A percentile compares a stretch with the other conserved stretches of the same genome.
Evolutionary conservation across 2,113 vertebrate genomes (phyloP).

Genomic region (Pampusana beccarii): DNA sequence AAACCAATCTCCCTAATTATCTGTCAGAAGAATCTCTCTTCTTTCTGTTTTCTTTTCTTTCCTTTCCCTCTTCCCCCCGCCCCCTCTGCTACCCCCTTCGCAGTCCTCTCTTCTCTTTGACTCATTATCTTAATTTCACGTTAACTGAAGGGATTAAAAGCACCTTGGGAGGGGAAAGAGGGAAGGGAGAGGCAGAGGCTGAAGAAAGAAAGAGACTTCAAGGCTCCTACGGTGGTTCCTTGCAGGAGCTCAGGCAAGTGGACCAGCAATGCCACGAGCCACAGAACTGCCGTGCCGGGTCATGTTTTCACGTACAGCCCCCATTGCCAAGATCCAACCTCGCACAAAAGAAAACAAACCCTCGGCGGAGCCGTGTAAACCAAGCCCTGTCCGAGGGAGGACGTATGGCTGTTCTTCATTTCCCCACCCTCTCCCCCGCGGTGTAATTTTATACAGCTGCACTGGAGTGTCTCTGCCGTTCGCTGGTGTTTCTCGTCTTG

Average conservation of each 20-base stretch:
- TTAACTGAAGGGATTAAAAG: conserved; percentile 79
- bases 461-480: not conserved
- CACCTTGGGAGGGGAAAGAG: conserved; percentile 48
- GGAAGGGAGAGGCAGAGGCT: not conserved
- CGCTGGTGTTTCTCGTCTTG: not conserved
- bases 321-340: accelerated
- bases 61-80: conserved; percentile 22
- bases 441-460: conserved; percentile 36
- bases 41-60: conserved; percentile 72
- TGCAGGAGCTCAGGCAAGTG: not conserved
- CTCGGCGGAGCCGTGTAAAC: not conserved
- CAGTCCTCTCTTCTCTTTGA: conserved; percentile 57
- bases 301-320: not conserved
- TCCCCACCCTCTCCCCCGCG: conserved; percentile 29
- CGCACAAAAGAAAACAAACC: not conserved
- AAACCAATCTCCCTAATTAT: conserved; percentile 97
- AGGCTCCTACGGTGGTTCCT: not conserved
- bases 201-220: not conserved
- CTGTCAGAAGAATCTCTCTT: conserved; percentile 78
- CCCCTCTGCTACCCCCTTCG: conserved; percentile 1
- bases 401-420: conserved; percentile 39
- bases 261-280: accelerated
- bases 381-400: not conserved
- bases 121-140: conserved; percentile 88
- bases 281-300: accelerated